Percentiles rank a stretch among this genome's conserved stretches.
Conservation (phyloP, 2,113 vertebrate species). For the Motacilla alba region DNA sequence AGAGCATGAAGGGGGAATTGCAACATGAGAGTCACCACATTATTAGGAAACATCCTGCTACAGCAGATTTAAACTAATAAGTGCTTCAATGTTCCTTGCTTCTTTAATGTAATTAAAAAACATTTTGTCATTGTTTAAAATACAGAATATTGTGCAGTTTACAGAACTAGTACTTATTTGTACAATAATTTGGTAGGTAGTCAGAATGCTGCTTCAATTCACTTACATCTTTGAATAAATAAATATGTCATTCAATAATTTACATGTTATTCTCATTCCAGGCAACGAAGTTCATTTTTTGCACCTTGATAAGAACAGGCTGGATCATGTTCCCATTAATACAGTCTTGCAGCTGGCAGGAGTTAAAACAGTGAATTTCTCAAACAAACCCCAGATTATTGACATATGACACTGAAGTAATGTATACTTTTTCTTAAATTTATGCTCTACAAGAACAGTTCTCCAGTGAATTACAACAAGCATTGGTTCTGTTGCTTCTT, state of each 20-base stretch:
- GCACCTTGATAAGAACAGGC: slow-evolving; percentile 85
- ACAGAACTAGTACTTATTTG: background rate
- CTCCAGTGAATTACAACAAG: background rate
- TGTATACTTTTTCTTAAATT: background rate
- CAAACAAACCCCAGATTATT: slow-evolving; percentile 73
- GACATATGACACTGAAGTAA: slow-evolving; percentile 72
- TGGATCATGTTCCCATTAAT: slow-evolving; percentile 90
- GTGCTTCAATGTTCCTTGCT: background rate
- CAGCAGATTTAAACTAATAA: background rate
- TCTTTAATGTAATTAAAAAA: background rate
- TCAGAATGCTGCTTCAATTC: background rate
- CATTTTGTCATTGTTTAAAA: background rate
- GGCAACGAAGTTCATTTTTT: slow-evolving; percentile 84
- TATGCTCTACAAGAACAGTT: background rate
- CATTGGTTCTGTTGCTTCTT: background rate
- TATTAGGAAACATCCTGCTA: background rate
- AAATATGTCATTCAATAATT: background rate
- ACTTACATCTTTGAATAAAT: background rate
- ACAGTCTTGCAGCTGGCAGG: slow-evolving; percentile 87
- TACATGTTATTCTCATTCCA: slow-evolving; percentile 57
- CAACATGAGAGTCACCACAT: background rate
- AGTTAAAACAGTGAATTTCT: slow-evolving; percentile 82
- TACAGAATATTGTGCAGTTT: background rate
- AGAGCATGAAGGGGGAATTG: background rate
- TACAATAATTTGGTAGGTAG: background rate